Conservation (phyloP, 1,140 invertebrate species). For the Drosophila neocordata region DNA sequence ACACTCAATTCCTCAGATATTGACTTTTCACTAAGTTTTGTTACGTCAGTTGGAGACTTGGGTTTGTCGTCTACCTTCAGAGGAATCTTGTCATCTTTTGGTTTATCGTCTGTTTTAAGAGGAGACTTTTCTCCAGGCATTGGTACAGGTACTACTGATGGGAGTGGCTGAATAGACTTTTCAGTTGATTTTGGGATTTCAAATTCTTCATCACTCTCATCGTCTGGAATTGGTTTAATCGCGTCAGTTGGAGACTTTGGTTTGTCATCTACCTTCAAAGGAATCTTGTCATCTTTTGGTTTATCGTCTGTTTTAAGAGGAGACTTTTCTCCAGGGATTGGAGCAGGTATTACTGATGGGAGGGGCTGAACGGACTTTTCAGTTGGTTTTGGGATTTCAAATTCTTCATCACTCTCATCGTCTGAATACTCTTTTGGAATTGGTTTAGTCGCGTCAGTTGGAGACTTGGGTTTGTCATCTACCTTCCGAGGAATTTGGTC, state of each 20-base stretch:
- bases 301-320: constrained; percentile 4
- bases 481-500: not conserved
- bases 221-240: not conserved
- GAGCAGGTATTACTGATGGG: too few species aligned
- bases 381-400: not conserved
- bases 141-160: not conserved
- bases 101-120: not conserved
- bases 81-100: not conserved
- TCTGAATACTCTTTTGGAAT: not conserved
- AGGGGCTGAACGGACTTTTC: not conserved
- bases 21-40: too few species aligned
- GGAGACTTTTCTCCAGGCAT: not conserved
- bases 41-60: not conserved
- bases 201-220: not conserved
- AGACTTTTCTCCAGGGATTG: not conserved
- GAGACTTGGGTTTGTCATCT: constrained; percentile 11
- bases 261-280: not conserved
- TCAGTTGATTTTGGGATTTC: not conserved
- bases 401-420: too few species aligned
- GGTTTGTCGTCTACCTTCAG: not conserved
- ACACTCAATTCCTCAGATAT: too few species aligned
- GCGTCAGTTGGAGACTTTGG: constrained; percentile 1
- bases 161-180: not conserved
- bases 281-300: not conserved
- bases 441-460: not conserved